Evolutionary conservation across 2,888 invertebrate genomes (phyloP).

Genomic region (Drosophila paramelanica): DNA sequence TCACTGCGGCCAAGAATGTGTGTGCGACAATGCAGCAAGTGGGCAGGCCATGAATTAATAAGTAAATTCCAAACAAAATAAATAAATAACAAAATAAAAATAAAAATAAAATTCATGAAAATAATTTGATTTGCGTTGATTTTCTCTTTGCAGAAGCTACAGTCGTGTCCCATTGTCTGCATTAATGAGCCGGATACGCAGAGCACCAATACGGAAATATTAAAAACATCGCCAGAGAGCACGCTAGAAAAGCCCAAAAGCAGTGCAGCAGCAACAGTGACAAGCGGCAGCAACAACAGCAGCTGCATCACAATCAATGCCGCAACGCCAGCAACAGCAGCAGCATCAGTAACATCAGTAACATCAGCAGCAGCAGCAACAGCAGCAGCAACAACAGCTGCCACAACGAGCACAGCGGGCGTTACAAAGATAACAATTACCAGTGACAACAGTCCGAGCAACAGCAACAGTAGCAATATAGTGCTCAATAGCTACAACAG

Average conservation of each 20-base stretch:
- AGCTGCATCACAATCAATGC: slow-evolving; percentile 62
- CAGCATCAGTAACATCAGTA: slow-evolving; percentile 37
- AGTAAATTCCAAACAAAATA: slow-evolving; percentile 7
- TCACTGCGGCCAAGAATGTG: slow-evolving; percentile 19
- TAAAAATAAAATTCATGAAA: background rate
- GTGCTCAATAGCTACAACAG: slow-evolving; percentile 22
- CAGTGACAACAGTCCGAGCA: slow-evolving; percentile 49
- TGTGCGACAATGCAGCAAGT: slow-evolving; percentile 13
- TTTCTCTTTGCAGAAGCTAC: slow-evolving; percentile 87
- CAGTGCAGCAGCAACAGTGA: slow-evolving; percentile 39
- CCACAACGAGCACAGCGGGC: slow-evolving; percentile 50
- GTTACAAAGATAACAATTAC: slow-evolving; percentile 71
- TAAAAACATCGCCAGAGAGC: slow-evolving; percentile 78
- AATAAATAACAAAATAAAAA: background rate
- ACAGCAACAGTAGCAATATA: slow-evolving; percentile 17
- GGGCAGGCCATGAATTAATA: slow-evolving; percentile 13
- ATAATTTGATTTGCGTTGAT: background rate
- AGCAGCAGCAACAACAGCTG: slow-evolving; percentile 21
- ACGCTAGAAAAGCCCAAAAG: slow-evolving; percentile 77
- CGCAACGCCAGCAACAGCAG: slow-evolving; percentile 7
- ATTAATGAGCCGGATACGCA: slow-evolving; percentile 83
- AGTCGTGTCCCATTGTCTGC: slow-evolving; percentile 88
- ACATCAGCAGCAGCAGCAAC: slow-evolving; percentile 9
- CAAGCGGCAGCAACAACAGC: slow-evolving; percentile 51
- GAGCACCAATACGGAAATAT: slow-evolving; percentile 82